These are phyloP conservation scores for Lissocephala sabroskyi DNA, from an alignment of 2,888 invertebrate species.

Conservation along the genomic window DNA sequence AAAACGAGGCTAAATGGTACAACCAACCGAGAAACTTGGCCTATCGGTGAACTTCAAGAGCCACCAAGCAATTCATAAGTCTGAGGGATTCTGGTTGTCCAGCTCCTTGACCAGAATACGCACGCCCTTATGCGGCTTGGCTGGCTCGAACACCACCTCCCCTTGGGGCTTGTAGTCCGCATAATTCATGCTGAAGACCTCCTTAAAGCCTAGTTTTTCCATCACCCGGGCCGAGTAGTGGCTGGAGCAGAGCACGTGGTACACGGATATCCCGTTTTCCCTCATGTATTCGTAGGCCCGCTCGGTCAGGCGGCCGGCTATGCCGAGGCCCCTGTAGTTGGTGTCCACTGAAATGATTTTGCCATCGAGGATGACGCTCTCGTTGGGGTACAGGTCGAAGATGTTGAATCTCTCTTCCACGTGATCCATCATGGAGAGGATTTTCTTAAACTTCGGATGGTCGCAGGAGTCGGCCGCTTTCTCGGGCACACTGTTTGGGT, in stretches of 20 bases:
- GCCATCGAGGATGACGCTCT: slow-evolving; percentile 68
- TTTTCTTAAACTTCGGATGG: slow-evolving; percentile 75
- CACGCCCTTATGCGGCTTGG: slow-evolving; percentile 77
- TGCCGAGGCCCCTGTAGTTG: slow-evolving; percentile 71
- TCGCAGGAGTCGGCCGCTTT: slow-evolving; percentile 66
- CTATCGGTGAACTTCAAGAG: background rate
- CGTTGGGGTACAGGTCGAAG: slow-evolving; percentile 72
- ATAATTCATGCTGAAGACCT: slow-evolving; percentile 78
- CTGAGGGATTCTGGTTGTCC: slow-evolving; percentile 18
- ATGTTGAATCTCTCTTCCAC: slow-evolving; percentile 73
- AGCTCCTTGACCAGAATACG: slow-evolving; percentile 76
- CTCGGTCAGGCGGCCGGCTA: slow-evolving; percentile 70
- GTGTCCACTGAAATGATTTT: slow-evolving; percentile 71
- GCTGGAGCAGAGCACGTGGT: slow-evolving; percentile 84
- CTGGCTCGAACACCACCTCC: slow-evolving; percentile 78
- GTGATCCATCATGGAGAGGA: slow-evolving; percentile 73
- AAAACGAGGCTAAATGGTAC: no score
- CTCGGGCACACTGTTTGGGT: slow-evolving; percentile 27
- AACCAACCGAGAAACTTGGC: no score
- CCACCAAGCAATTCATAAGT: slow-evolving; percentile 16
- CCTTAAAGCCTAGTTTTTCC: slow-evolving; percentile 80
- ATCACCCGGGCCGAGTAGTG: slow-evolving; percentile 83
- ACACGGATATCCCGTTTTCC: slow-evolving; percentile 72
- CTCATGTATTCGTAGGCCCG: slow-evolving; percentile 68
- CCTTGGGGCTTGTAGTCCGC: slow-evolving; percentile 78